Evolutionary conservation across 2,888 invertebrate genomes (phyloP).

Genomic region (Biston betularia): DNA sequence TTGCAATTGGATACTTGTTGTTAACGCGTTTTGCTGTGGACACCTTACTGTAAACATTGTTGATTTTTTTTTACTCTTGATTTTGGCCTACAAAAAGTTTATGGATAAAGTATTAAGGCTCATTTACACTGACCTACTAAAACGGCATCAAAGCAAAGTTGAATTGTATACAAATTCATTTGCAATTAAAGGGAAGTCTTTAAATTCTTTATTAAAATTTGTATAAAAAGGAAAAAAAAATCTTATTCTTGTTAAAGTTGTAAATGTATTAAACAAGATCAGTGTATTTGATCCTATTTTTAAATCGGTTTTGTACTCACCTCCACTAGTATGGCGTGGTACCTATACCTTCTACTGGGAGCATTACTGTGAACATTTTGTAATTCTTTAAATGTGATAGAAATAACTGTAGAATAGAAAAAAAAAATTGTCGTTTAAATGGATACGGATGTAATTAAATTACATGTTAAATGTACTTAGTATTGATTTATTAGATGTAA

Average conservation of each 20-base stretch:
- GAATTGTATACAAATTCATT: background rate
- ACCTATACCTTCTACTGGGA: slow-evolving; percentile 48
- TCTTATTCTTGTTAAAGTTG: background rate
- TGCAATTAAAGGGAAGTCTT: background rate
- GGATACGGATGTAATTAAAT: slow-evolving; percentile 31
- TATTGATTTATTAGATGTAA: slow-evolving; percentile 18
- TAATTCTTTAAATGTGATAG: slow-evolving; percentile 41
- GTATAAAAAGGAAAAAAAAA: background rate
- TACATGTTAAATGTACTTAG: slow-evolving; percentile 33
- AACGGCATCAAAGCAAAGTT: background rate
- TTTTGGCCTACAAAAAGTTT: slow-evolving; percentile 1
- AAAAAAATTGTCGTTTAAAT: background rate
- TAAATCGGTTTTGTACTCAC: slow-evolving; percentile 23
- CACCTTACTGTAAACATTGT: no score
- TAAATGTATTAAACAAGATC: background rate
- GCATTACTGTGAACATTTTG: slow-evolving; percentile 36
- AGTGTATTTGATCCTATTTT: background rate
- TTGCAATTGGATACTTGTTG: no score
- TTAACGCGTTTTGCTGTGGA: no score
- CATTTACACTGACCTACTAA: slow-evolving; percentile 9
- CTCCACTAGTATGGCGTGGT: slow-evolving; percentile 68
- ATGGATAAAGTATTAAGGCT: slow-evolving; percentile 4
- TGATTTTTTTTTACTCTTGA: background rate
- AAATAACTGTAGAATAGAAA: slow-evolving; percentile 23
- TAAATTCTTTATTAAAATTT: background rate